A percentile compares a stretch with the other conserved stretches of the same genome.
Conservation (phyloP, 1,140 invertebrate species). For the Nasonia giraulti region DNA sequence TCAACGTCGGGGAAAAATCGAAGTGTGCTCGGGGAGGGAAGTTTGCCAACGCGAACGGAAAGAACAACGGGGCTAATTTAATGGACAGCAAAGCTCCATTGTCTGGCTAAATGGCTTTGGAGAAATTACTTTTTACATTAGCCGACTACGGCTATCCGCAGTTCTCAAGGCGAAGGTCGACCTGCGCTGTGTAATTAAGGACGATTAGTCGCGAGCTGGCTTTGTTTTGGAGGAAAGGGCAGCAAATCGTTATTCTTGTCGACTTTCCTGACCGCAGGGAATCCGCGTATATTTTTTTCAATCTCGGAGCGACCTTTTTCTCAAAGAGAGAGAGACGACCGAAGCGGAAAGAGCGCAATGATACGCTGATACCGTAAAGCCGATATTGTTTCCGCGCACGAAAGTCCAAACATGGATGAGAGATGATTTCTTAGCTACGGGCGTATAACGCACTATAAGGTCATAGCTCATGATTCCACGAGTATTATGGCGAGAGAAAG, state of each 20-base stretch:
- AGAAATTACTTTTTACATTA: too few species aligned
- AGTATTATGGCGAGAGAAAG: conserved; percentile 35
- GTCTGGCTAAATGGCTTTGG: not conserved
- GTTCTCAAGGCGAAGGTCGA: not conserved
- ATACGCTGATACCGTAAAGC: too few species aligned
- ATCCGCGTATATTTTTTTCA: too few species aligned
- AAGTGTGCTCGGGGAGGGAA: not conserved
- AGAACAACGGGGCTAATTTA: not conserved
- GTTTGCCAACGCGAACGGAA: too few species aligned
- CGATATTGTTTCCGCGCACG: not conserved
- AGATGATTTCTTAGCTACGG: too few species aligned
- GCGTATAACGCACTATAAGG: not conserved
- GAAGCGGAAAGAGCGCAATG: too few species aligned
- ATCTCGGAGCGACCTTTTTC: too few species aligned
- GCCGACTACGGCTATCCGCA: not conserved
- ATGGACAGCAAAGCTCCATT: not conserved
- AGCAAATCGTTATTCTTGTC: too few species aligned
- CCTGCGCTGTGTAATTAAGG: not conserved
- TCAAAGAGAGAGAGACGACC: too few species aligned
- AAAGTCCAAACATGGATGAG: not conserved
- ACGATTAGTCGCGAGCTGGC: not conserved
- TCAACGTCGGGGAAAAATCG: too few species aligned
- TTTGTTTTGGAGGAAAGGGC: too few species aligned
- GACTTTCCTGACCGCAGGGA: not conserved
- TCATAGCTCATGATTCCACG: not conserved